Evolutionary conservation across 2,888 invertebrate genomes (phyloP), one percentile per base, ranked within the genome.

Genomic region (Euplexia lucipara): DNA sequence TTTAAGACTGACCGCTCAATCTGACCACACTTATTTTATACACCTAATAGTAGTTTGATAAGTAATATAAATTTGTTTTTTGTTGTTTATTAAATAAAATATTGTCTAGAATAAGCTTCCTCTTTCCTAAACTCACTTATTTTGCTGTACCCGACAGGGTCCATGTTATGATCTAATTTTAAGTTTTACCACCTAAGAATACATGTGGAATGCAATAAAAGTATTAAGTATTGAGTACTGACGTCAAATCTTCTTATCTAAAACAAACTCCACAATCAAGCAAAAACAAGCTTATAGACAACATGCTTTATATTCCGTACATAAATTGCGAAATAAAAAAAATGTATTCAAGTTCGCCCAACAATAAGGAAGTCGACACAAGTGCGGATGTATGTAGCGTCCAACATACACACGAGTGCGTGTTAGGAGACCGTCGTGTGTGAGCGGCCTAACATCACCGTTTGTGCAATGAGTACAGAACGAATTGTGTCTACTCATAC

Each of bases 391-490:
- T 75, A 65, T 60, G 61, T 68, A 51, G 35, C 59, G 52, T 48
- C 57, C 64, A 45, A 79, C 62, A 71, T 69, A 70, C 48, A 58
- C 64, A 74, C 59, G 48, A 57, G 39, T 52, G 68, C 62, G 49
- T 56, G 54, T 75, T 68, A 74, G 68, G 75, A 63, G 44, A 54
- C 63, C 62, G 69, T 70, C 69, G 73, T 75, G 69, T 76, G 83
- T 61, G 71, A 70, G 76, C 73, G 16, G 70, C 80, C 80, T 81
- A 77, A 78, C 81, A 82, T 83, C 81, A 81, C 82, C 78, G 81
- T 77, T 84, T 86, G 82, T 81, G 83, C 87, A 85, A 87, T 87
- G 85, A 83, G 82, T 79, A 79, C 61, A 63, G 74, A 70, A 83
- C 81, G 80, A 86, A 84, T 83, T 82, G 83, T 76, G 75, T 78